Evolutionary conservation across 2,888 invertebrate genomes (phyloP), one percentile per base, ranked within the genome.

Genomic region (Nasonia oneida): DNA sequence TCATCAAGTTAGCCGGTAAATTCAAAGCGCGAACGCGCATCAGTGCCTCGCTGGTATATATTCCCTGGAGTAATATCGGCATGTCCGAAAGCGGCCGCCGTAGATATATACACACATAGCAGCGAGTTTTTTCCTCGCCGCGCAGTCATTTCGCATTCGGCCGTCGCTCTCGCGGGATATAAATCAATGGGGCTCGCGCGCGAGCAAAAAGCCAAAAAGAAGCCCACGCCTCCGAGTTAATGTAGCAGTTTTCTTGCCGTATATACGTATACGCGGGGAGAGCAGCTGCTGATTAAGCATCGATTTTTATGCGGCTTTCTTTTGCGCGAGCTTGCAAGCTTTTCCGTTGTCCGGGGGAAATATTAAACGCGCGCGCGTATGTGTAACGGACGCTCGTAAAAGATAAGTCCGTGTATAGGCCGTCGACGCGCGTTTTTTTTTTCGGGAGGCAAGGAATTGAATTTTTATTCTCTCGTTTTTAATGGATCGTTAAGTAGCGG

Each of bases 251-350:
- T 76, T 76, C 29, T 57, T 53, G 3, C 53, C n/a, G 23, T n/a
- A n/a, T 10, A 4, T 29, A 29, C 33, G 50, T 15, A 74, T 3
- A 23, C 12, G 2, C 23, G 53, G 18, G 53, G 2, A 10, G 53
- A 33, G 57, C 29, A 29, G 57, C 33, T 76, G 50, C 53, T 77
- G 77, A 77, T 57, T 77, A 61, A 61, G 77, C 61, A 37, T n/a
- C 61, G 57, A 74, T 74, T 74, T 47, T 57, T 77, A 61, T n/a
- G n/a, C 1, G n/a, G 18, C 57, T 14, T 39, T 77, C n/a, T 77
- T 42, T 8, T 8, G 71, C 42, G 8, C 10, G 39, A 33, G 10
- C 61, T 77, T 77, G 37, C 39, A 37, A 29, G 29, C 29, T 29
- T 29, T 29, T 29, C 14, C 33, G 57, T 77, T 53, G 61, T 61